These are phyloP conservation scores for Rotaria macrura DNA, from an alignment of 2,888 invertebrate genomes.

Conservation along the genomic window DNA sequence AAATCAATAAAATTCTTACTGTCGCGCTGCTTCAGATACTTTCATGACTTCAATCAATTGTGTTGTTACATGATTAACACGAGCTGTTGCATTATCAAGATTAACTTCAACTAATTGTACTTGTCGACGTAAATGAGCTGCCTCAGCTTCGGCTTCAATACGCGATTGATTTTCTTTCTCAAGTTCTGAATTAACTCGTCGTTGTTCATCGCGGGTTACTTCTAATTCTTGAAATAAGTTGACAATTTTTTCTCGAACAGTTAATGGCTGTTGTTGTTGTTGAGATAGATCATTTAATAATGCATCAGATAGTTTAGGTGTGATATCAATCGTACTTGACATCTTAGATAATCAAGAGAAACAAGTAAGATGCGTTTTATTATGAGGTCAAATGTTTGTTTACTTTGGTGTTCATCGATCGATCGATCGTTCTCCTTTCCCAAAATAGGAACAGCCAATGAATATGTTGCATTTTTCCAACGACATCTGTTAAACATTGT, in stretches of 20 bases:
- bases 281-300: neutral
- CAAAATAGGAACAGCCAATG: neutral
- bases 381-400: neutral
- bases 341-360: neutral
- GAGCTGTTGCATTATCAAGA: neutral
- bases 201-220: neutral
- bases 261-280: neutral
- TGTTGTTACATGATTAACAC: neutral
- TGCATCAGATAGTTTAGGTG: neutral
- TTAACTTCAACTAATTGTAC: constrained; percentile 16
- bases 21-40: neutral
- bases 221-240: constrained; percentile 16
- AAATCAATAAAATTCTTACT: neutral
- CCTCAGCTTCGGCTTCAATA: neutral
- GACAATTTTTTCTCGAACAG: constrained; percentile 9
- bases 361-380: neutral
- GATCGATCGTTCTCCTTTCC: neutral
- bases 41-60: neutral
- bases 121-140: neutral
- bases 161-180: neutral
- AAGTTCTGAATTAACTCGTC: neutral
- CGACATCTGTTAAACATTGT: neutral
- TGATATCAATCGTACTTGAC: neutral
- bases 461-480: neutral
- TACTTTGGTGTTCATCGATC: neutral